phyloP scores from a whole-genome alignment of 2,888 invertebrate species.

The Omphaloscelis lunosa region DNA sequence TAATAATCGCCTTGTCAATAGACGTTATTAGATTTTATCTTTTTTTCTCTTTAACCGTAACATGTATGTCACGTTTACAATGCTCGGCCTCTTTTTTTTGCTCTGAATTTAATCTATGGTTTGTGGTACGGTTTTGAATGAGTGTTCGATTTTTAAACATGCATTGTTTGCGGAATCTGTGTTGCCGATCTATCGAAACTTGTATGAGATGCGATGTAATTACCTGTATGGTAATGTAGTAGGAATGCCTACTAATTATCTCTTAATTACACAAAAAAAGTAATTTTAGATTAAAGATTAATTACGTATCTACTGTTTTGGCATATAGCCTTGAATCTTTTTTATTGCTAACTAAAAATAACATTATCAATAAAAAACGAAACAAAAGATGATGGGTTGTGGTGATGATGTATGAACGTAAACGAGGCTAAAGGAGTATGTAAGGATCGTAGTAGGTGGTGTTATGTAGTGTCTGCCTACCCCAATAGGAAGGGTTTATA shows the following conservation, averaged over 20 bases:
- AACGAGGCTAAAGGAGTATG: no score
- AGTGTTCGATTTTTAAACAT: constrained; percentile 50
- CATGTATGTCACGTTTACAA: constrained; percentile 59
- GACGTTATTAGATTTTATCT: constrained; percentile 70
- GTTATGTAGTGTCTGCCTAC: no score
- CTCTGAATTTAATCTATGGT: constrained; percentile 43
- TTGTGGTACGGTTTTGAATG: constrained; percentile 51
- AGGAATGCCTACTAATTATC: constrained; percentile 10
- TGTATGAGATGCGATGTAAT: constrained; percentile 46
- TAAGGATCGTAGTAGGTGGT: no score
- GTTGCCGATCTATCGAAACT: constrained; percentile 42
- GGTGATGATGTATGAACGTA: no score
- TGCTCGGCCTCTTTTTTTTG: constrained; percentile 28
- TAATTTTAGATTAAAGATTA: constrained; percentile 26
- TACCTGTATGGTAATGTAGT: constrained; percentile 30
- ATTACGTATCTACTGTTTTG: constrained; percentile 17
- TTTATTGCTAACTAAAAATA: constrained; percentile 8
- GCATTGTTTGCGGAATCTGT: constrained; percentile 45
- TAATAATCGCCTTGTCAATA: constrained; percentile 68
- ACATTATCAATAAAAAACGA: not conserved
- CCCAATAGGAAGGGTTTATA: no score
- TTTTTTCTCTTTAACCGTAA: constrained; percentile 43
- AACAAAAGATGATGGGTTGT: no score
- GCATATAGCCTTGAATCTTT: constrained; percentile 14
- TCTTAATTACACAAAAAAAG: constrained; percentile 16